Conservation (phyloP, 2,113 vertebrate genomes). For the Xyrauchen texanus region DNA sequence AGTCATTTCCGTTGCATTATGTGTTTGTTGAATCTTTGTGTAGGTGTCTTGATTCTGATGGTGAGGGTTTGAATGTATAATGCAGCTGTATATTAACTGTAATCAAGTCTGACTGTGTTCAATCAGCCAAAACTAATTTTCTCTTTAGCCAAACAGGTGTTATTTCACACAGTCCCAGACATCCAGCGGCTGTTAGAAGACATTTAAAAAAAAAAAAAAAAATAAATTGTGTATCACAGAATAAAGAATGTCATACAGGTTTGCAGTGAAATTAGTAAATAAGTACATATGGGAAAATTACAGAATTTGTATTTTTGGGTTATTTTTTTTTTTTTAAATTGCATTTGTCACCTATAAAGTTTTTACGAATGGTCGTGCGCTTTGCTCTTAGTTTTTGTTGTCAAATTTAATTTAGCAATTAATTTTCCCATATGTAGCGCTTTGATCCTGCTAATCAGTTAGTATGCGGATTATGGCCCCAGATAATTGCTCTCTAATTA, state of each 20-base stretch:
- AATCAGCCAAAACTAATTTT: conserved; percentile 27
- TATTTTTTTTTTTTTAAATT: neutral
- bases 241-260: too few species aligned
- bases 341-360: conserved; percentile 5
- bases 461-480: conserved; percentile 29
- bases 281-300: too few species aligned
- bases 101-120: conserved; percentile 37
- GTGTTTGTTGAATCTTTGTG: neutral
- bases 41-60: neutral
- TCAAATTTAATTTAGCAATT: conserved; percentile 31
- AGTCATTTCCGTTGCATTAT: neutral
- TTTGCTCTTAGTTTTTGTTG: conserved; percentile 14
- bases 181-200: neutral
- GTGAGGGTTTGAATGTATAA: neutral
- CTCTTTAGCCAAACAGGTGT: conserved; percentile 27
- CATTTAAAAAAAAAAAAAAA: neutral
- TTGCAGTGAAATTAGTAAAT: too few species aligned
- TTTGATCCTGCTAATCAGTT: conserved; percentile 38
- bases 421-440: conserved; percentile 31
- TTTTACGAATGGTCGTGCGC: neutral
- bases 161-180: neutral
- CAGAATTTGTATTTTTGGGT: too few species aligned
- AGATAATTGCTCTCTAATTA: conserved; percentile 44
- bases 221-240: neutral
- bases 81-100: neutral